Evolutionary conservation across 2,888 invertebrate species (phyloP).

Genomic region (Hydrotaea cyrtoneurina): DNA sequence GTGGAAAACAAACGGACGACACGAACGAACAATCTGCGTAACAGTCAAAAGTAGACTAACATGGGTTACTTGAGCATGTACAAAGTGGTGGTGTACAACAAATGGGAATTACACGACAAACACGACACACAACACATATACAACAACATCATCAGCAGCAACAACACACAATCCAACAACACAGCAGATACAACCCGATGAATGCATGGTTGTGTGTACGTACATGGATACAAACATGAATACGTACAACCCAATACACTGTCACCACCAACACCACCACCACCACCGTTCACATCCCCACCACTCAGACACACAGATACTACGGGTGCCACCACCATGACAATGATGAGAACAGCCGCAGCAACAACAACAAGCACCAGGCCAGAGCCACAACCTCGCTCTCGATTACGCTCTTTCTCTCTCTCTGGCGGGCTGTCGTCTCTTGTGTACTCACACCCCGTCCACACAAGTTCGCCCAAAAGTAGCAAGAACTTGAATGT

Average conservation of each 20-base stretch:
- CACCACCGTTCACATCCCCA: neutral
- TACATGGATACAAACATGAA: conserved; percentile 30
- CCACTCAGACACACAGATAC: neutral
- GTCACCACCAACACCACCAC: conserved; percentile 20
- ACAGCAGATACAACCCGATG: conserved; percentile 37
- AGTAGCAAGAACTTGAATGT: neutral
- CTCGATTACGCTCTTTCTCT: neutral
- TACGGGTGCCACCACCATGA: neutral
- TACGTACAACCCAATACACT: conserved; percentile 3
- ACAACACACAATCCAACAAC: conserved; percentile 56
- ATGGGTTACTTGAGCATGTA: conserved; percentile 80
- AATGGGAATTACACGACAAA: conserved; percentile 80
- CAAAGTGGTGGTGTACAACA: conserved; percentile 75
- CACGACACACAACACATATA: conserved; percentile 68
- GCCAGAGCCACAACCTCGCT: no score
- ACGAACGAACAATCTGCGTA: conserved; percentile 80
- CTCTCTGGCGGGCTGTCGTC: neutral
- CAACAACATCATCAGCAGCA: conserved; percentile 56
- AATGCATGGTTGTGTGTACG: conserved; percentile 5
- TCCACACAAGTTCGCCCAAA: neutral
- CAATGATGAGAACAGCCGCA: no score
- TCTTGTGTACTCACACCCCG: neutral
- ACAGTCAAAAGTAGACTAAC: conserved; percentile 81
- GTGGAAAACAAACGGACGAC: conserved; percentile 69
- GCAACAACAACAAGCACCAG: no score